phyloP scores from a whole-genome alignment of 2,888 invertebrate species.

The Pseudococcus jackbeardsleyi region DNA sequence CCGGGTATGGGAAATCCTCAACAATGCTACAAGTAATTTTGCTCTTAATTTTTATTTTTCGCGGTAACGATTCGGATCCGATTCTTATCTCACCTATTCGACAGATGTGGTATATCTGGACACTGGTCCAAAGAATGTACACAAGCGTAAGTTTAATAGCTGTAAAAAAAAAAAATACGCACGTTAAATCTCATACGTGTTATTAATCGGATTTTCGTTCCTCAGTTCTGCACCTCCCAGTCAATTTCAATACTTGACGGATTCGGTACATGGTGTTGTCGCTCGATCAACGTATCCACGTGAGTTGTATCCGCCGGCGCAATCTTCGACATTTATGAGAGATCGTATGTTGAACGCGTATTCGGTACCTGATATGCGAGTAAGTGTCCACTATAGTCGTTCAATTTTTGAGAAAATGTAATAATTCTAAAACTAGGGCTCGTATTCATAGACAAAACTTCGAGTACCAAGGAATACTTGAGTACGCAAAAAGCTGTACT shows the following conservation, averaged over 20 bases:
- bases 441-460: too few species aligned
- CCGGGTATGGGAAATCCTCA: constrained; percentile 98
- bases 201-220: neutral
- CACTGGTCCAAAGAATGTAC: constrained; percentile 98
- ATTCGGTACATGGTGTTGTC: constrained; percentile 20
- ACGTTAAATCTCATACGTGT: constrained; percentile 14
- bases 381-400: too few species aligned
- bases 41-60: neutral
- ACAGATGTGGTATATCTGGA: constrained; percentile 89
- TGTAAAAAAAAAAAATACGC: neutral
- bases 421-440: too few species aligned
- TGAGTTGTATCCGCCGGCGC: constrained; percentile 75
- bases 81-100: constrained; percentile 60
- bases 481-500: too few species aligned
- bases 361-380: constrained; percentile 52
- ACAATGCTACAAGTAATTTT: constrained; percentile 82
- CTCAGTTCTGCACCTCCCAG: neutral
- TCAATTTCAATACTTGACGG: constrained; percentile 47
- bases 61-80: constrained; percentile 22
- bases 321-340: constrained; percentile 89
- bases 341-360: constrained; percentile 90
- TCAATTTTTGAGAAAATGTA: too few species aligned
- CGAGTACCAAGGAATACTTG: too few species aligned
- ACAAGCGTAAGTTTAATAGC: constrained; percentile 66
- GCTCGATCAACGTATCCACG: constrained; percentile 67